These are phyloP conservation scores for Drosophila fuyamai DNA, from an alignment of 1,140 invertebrate species.

Conservation along the genomic window DNA sequence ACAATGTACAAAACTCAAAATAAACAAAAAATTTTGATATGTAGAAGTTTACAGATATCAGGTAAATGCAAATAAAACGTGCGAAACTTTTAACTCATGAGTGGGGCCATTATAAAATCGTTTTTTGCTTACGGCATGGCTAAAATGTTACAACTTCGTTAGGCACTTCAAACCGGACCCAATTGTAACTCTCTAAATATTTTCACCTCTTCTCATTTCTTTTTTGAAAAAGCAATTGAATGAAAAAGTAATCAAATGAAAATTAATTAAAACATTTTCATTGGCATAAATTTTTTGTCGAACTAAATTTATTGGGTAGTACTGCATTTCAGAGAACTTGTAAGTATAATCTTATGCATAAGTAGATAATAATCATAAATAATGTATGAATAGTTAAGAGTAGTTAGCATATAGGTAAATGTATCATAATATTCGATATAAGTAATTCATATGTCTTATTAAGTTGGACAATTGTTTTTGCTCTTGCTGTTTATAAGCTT, in stretches of 20 bases:
- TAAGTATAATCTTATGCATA: constrained; percentile 79
- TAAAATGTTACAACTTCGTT: constrained; percentile 76
- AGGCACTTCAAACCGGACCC: constrained; percentile 75
- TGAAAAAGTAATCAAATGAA: constrained; percentile 76
- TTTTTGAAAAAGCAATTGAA: constrained; percentile 76
- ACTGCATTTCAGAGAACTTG: constrained; percentile 77
- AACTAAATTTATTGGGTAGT: constrained; percentile 85
- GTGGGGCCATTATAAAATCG: constrained; percentile 77
- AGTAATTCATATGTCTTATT: constrained; percentile 43
- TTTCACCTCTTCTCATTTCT: constrained; percentile 45
- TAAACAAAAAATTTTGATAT: constrained; percentile 15
- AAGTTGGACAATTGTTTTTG: constrained; percentile 60
- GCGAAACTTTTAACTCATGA: constrained; percentile 66
- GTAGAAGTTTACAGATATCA: constrained; percentile 38
- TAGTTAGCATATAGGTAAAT: constrained; percentile 61
- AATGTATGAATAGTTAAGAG: constrained; percentile 61
- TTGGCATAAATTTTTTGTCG: constrained; percentile 84
- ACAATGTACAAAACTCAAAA: constrained; percentile 33
- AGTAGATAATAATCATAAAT: constrained; percentile 57
- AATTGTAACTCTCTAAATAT: constrained; percentile 73
- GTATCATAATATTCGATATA: constrained; percentile 63
- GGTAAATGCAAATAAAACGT: constrained; percentile 75
- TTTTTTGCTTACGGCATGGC: constrained; percentile 74
- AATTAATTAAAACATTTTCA: constrained; percentile 81
- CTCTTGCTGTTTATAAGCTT: constrained; percentile 30